Percentiles rank a stretch among this genome's conserved stretches.
These are phyloP conservation scores for Trinectes maculatus DNA, from an alignment of 2,113 vertebrate species.

Conservation along the genomic window DNA sequence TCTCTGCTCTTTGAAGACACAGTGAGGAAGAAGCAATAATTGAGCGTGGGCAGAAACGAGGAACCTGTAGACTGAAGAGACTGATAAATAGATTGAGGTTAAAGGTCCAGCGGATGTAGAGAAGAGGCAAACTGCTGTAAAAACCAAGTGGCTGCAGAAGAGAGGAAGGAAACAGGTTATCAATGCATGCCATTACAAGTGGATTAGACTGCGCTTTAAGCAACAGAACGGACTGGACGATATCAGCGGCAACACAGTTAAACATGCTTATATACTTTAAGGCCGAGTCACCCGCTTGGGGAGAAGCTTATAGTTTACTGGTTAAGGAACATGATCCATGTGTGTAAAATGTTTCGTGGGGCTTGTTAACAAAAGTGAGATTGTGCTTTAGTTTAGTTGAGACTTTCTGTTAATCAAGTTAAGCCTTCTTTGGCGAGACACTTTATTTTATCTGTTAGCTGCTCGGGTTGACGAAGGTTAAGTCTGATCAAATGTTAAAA, in stretches of 20 bases:
- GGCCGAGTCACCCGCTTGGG: slow-evolving; percentile 18
- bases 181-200: slow-evolving; percentile 40
- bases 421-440: background rate
- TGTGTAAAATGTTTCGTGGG: background rate
- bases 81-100: slow-evolving; percentile 37
- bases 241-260: slow-evolving; percentile 43
- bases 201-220: slow-evolving; percentile 50
- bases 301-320: background rate
- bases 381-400: too few species aligned
- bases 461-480: background rate
- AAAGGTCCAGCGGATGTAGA: slow-evolving; percentile 27
- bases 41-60: slow-evolving; percentile 5
- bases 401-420: background rate
- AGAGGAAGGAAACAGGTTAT: slow-evolving; percentile 49
- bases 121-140: slow-evolving; percentile 10
- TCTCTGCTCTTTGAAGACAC: slow-evolving; percentile 10
- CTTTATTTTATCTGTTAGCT: background rate
- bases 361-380: background rate
- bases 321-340: background rate
- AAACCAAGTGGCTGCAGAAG: slow-evolving; percentile 19
- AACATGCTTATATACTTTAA: slow-evolving; percentile 24
- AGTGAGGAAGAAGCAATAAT: slow-evolving; percentile 9
- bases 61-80: slow-evolving; percentile 25
- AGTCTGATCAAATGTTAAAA: slow-evolving; percentile 3
- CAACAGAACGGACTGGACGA: slow-evolving; percentile 58